Percentiles rank a stretch among this genome's conserved stretches.
These are phyloP conservation scores for Monoplex corrugatus DNA, from an alignment of 2,888 invertebrate genomes.

Conservation along the genomic window DNA sequence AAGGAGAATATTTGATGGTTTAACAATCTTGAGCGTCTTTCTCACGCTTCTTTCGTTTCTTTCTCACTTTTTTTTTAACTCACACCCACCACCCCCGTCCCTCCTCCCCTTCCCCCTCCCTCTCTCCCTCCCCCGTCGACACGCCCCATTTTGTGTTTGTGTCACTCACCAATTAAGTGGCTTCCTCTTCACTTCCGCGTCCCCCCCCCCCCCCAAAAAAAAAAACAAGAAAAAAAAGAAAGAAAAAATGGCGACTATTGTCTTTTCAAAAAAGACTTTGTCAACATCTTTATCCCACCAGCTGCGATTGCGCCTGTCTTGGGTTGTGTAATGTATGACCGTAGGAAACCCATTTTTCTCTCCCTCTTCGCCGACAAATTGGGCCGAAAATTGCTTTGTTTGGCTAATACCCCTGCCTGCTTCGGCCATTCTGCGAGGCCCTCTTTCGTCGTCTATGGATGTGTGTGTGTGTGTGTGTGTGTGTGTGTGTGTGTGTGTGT, in stretches of 20 bases:
- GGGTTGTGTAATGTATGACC: background rate
- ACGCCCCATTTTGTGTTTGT: background rate
- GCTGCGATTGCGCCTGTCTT: background rate
- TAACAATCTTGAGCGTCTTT: no score
- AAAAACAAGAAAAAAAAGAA: background rate
- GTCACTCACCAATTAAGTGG: background rate
- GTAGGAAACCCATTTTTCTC: conserved; percentile 4
- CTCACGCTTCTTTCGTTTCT: no score
- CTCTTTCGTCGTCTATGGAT: background rate
- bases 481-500: background rate
- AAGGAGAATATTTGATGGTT: no score
- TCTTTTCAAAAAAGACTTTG: conserved; percentile 20
- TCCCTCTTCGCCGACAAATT: conserved; percentile 3
- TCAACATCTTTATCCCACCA: background rate
- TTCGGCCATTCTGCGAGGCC: no score
- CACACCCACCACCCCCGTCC: no score
- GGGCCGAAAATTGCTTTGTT: conserved; percentile 45
- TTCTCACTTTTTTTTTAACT: no score
- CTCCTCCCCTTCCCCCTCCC: no score
- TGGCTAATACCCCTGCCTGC: background rate
- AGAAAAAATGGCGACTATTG: background rate
- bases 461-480: conserved; percentile 3
- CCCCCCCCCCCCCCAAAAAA: background rate
- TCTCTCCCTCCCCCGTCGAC: background rate
- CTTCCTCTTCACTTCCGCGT: background rate